Conservation (phyloP, 2,888 invertebrate species). For the Cheilosia vulpina region DNA sequence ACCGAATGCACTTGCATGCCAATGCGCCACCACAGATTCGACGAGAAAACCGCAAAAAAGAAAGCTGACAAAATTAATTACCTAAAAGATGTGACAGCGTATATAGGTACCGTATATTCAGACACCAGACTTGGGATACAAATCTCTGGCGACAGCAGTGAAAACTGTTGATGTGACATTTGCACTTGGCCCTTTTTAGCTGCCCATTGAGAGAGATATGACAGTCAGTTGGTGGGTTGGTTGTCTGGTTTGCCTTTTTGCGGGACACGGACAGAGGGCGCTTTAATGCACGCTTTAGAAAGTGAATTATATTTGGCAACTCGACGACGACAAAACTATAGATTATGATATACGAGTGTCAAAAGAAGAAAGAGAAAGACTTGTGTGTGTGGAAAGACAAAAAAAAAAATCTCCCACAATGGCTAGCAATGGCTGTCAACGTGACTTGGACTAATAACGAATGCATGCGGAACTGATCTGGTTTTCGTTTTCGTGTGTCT, state of each 20-base stretch:
- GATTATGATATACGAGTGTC: slow-evolving; percentile 59
- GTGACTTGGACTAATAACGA: slow-evolving; percentile 60
- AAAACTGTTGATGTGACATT: slow-evolving; percentile 61
- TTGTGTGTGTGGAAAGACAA: neutral
- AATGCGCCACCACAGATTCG: slow-evolving; percentile 8
- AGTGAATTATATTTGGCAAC: slow-evolving; percentile 66
- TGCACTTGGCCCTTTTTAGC: slow-evolving; percentile 64
- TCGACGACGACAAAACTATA: slow-evolving; percentile 16
- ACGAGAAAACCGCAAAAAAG: slow-evolving; percentile 46
- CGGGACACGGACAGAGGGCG: slow-evolving; percentile 39
- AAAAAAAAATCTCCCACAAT: slow-evolving; percentile 39
- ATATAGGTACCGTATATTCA: neutral
- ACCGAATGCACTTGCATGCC: slow-evolving; percentile 52
- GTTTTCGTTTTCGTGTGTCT: slow-evolving; percentile 44
- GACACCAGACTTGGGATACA: slow-evolving; percentile 14
- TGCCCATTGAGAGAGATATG: slow-evolving; percentile 21
- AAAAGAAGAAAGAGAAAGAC: slow-evolving; percentile 37
- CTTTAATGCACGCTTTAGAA: slow-evolving; percentile 57
- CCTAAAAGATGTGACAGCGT: slow-evolving; percentile 50
- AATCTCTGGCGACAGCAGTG: slow-evolving; percentile 61
- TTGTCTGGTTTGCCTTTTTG: neutral
- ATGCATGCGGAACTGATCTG: slow-evolving; percentile 70
- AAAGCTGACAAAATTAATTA: slow-evolving; percentile 72
- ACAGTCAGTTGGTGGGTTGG: neutral
- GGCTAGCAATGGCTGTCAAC: slow-evolving; percentile 50